phyloP scores from a whole-genome alignment of 2,888 invertebrate genomes.

The Trichogramma evanescens region DNA sequence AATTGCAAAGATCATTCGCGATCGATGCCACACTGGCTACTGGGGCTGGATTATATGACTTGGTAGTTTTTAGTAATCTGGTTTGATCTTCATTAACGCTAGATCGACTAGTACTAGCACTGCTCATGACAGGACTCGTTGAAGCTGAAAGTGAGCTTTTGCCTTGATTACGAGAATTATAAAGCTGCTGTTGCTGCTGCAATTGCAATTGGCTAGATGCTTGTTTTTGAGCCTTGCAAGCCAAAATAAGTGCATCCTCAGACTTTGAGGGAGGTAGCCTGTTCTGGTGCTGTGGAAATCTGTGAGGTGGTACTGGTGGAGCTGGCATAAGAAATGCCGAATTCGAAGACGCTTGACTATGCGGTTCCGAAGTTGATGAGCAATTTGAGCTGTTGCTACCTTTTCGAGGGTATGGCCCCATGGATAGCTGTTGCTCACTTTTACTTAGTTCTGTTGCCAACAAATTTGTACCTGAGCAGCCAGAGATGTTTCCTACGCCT shows the following conservation, averaged over 20 bases:
- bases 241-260: constrained; percentile 65
- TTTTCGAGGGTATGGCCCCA: constrained; percentile 37
- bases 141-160: too few species aligned
- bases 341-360: constrained; percentile 6
- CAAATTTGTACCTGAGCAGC: constrained; percentile 49
- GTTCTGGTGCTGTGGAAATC: constrained; percentile 26
- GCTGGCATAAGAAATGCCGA: constrained; percentile 10
- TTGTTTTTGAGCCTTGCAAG: constrained; percentile 40
- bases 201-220: constrained; percentile 25
- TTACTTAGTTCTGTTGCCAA: constrained; percentile 70
- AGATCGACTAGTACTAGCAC: too few species aligned
- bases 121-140: too few species aligned
- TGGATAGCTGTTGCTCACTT: constrained; percentile 67
- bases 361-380: constrained; percentile 34
- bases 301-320: constrained; percentile 14
- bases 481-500: constrained; percentile 53
- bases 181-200: neutral
- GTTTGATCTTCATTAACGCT: too few species aligned
- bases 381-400: constrained; percentile 37
- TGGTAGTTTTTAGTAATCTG: too few species aligned
- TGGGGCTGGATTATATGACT: too few species aligned
- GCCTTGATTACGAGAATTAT: too few species aligned
- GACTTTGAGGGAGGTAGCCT: constrained; percentile 71
- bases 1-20: too few species aligned
- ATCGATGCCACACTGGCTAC: too few species aligned